Conservation (phyloP, 35 echinoderm and acorn worm species). For the Apostichopus parvimensis region DNA sequence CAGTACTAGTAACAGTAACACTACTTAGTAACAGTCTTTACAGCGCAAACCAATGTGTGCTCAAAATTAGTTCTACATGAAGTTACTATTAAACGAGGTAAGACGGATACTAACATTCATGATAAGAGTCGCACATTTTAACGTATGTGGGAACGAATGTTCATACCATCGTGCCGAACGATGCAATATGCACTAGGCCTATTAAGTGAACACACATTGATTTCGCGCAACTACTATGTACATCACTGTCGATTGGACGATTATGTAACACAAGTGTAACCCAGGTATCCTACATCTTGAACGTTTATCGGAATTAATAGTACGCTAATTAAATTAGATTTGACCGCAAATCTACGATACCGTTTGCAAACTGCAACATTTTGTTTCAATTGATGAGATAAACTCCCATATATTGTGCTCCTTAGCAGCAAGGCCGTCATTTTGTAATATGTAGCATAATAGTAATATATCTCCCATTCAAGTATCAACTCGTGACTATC, state of each 20-base stretch:
- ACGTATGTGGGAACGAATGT: no score
- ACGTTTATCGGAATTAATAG: no score
- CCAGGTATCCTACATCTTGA: no score
- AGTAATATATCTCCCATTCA: background rate
- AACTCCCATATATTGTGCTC: background rate
- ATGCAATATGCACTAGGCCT: no score
- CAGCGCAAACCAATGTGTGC: no score
- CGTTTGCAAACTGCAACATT: background rate
- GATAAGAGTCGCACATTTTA: no score
- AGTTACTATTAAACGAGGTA: no score
- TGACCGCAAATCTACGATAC: background rate
- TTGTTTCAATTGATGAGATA: background rate
- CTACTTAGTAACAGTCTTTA: no score
- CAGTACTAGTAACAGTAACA: no score
- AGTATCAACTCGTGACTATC: background rate
- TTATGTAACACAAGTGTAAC: background rate
- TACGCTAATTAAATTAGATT: background rate
- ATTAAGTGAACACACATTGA: background rate
- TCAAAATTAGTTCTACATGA: no score
- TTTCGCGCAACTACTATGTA: background rate
- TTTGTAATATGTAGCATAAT: background rate
- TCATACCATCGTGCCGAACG: no score
- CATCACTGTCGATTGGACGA: background rate
- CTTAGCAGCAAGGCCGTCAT: background rate
- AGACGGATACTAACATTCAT: no score